These are phyloP conservation scores for Microtus richardsoni DNA, from an alignment of 2,113 vertebrate genomes.

Conservation along the genomic window DNA sequence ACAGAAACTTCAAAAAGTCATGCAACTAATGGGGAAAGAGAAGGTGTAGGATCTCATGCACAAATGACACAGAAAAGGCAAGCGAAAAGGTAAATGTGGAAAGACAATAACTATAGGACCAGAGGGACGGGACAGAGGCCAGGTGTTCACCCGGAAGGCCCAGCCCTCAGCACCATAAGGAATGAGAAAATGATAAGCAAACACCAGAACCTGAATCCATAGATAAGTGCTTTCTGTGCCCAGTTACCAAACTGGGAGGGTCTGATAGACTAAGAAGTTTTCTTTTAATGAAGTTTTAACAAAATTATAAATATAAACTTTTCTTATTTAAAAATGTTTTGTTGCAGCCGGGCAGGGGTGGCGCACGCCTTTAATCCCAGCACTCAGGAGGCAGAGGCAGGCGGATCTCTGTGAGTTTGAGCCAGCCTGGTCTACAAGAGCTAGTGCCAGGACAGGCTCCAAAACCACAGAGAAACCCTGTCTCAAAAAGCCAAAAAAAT, in stretches of 20 bases:
- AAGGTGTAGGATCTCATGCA: background rate
- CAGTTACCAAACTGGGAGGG: background rate
- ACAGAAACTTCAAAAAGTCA: background rate
- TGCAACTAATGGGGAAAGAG: background rate
- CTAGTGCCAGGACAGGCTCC: too few species aligned
- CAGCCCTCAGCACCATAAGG: background rate
- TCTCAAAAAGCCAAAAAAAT: too few species aligned
- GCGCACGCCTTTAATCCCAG: too few species aligned
- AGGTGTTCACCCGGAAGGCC: fast-evolving
- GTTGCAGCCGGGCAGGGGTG: too few species aligned
- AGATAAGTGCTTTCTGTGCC: background rate
- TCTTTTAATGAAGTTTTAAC: background rate
- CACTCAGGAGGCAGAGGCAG: too few species aligned
- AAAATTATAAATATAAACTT: constrained; percentile 3
- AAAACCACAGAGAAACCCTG: too few species aligned
- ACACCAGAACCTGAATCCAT: background rate
- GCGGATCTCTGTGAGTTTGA: too few species aligned
- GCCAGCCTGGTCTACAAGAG: too few species aligned
- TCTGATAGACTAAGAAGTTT: background rate
- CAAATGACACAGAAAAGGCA: background rate
- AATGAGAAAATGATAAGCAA: background rate
- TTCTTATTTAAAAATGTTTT: background rate
- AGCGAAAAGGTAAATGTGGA: background rate
- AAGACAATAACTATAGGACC: background rate
- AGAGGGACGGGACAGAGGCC: fast-evolving